phyloP scores from a whole-genome alignment of 2,113 vertebrate species.

The Rattus rattus region DNA sequence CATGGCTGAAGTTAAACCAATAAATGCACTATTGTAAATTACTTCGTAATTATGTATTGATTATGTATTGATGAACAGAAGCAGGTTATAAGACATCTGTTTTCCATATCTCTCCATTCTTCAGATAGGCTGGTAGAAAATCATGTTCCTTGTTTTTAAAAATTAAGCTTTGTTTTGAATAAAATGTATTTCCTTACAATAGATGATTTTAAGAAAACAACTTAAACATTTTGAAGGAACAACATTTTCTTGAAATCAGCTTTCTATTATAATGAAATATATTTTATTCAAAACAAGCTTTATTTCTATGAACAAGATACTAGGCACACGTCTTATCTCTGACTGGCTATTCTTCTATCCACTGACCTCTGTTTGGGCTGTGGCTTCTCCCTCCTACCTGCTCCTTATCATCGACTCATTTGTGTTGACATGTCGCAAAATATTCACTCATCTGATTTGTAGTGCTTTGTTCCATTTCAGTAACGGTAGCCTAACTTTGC shows the following conservation, averaged over 20 bases:
- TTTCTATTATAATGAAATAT: not conserved
- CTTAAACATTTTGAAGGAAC: not conserved
- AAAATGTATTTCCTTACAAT: not conserved
- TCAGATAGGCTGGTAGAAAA: constrained; percentile 57
- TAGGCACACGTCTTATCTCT: not conserved
- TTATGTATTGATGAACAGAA: constrained; percentile 73
- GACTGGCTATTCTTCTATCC: not conserved
- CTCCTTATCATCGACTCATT: not conserved
- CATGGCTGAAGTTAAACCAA: constrained; percentile 69
- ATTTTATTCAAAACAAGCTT: not conserved
- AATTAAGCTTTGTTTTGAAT: not conserved
- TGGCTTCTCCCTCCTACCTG: not conserved
- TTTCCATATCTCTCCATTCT: constrained; percentile 6
- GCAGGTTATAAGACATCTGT: constrained; percentile 7
- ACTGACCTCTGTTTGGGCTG: not conserved
- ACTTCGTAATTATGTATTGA: constrained; percentile 78
- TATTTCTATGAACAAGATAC: not conserved
- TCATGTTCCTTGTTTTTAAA: constrained; percentile 47
- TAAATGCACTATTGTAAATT: constrained; percentile 76
- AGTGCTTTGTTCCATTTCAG: not conserved
- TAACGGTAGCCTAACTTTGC: not conserved
- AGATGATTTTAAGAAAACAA: not conserved
- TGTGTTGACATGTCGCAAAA: not conserved
- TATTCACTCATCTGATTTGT: not conserved
- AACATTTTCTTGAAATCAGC: not conserved